phyloP scores from a whole-genome alignment of 2,888 invertebrate species.

The Unio delphinus region DNA sequence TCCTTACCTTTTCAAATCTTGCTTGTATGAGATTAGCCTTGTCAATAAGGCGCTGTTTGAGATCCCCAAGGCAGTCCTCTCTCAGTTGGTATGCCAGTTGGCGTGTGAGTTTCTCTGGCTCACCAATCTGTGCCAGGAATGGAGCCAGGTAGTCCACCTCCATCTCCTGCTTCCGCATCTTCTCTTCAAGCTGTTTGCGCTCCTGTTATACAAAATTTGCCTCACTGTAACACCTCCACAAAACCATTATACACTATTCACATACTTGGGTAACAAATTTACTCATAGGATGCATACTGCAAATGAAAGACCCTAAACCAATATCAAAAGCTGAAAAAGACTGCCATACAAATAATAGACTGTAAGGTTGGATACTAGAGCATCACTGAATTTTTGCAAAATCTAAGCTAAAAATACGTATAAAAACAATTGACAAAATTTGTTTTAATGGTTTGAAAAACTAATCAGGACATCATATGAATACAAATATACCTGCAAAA shows the following conservation, averaged over 20 bases:
- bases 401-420: too few species aligned
- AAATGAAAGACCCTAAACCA: too few species aligned
- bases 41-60: constrained; percentile 71
- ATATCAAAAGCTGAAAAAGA: too few species aligned
- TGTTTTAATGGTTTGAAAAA: too few species aligned
- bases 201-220: constrained; percentile 48
- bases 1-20: constrained; percentile 70
- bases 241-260: constrained; percentile 2
- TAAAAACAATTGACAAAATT: too few species aligned
- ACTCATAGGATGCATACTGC: too few species aligned
- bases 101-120: constrained; percentile 64
- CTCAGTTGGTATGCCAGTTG: constrained; percentile 66
- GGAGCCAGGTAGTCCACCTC: constrained; percentile 72
- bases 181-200: constrained; percentile 64
- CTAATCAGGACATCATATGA: too few species aligned
- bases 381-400: too few species aligned
- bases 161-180: constrained; percentile 69
- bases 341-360: too few species aligned
- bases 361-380: too few species aligned
- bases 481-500: too few species aligned
- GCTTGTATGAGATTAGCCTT: constrained; percentile 72
- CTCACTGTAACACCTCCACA: not conserved
- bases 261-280: too few species aligned
- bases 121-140: constrained; percentile 69
- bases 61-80: constrained; percentile 69